phyloP scores from a whole-genome alignment of 2,797 vertebrate species.

The Phoebastria nigripes region DNA sequence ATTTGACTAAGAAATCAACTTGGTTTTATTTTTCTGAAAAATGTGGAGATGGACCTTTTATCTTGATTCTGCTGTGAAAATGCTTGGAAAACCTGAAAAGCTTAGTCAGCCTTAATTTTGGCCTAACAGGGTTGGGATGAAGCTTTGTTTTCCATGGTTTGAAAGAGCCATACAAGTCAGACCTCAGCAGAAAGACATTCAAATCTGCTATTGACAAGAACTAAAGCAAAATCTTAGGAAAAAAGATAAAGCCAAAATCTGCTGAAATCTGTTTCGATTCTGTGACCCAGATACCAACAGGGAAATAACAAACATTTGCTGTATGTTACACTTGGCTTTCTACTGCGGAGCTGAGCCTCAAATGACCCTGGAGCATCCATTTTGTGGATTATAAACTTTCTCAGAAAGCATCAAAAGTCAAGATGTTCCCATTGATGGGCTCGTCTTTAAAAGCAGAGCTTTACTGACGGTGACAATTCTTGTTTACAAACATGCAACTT shows the following conservation, averaged over 20 bases:
- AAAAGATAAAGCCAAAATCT: background rate
- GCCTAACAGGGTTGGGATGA: background rate
- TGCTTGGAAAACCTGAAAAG: background rate
- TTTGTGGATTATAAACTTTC: background rate
- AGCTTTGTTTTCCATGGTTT: background rate
- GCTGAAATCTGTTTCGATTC: slow-evolving; percentile 4
- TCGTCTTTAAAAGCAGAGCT: background rate
- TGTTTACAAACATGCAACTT: background rate
- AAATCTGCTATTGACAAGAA: background rate
- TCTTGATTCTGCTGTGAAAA: background rate
- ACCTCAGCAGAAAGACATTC: background rate
- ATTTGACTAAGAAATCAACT: background rate
- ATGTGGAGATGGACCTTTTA: background rate
- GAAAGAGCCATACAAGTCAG: background rate
- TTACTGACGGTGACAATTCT: background rate
- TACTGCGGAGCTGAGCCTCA: background rate
- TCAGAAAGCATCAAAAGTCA: background rate
- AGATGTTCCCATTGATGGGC: background rate
- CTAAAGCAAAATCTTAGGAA: background rate
- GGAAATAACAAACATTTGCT: slow-evolving; percentile 3
- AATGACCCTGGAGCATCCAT: background rate
- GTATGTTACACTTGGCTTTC: slow-evolving; percentile 8
- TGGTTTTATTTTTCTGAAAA: background rate
- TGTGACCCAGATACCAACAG: slow-evolving; percentile 33
- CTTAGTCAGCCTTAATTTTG: background rate